These are phyloP conservation scores for Coptodon rendalli DNA, from an alignment of 2,113 vertebrate genomes.

Conservation along the genomic window DNA sequence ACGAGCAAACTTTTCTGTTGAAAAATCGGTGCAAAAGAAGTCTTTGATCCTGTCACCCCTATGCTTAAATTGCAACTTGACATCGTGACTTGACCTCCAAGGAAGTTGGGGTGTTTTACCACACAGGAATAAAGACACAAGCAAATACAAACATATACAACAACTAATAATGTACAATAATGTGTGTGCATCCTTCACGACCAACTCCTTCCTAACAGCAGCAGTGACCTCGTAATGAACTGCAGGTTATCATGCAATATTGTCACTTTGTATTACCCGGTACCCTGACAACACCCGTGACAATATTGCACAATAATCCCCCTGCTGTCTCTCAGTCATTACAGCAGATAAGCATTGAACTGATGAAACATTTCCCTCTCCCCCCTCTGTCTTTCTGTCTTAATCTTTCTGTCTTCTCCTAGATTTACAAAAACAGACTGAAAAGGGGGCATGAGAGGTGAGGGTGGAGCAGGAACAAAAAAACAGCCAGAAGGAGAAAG, in stretches of 20 bases:
- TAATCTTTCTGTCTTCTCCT: neutral
- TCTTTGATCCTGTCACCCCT: neutral
- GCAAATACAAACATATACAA: neutral
- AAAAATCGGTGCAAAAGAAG: neutral
- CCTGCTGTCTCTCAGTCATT: conserved; percentile 33
- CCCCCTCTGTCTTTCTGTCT: neutral
- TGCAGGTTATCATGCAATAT: conserved; percentile 50
- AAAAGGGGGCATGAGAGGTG: neutral
- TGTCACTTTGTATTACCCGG: conserved; percentile 51
- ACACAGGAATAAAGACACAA: neutral
- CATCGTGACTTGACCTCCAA: neutral
- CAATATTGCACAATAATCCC: conserved; percentile 60
- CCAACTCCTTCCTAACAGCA: conserved; percentile 18
- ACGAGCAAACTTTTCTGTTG: neutral
- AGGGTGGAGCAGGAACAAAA: neutral
- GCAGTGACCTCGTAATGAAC: conserved; percentile 36
- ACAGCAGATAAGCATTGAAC: conserved; percentile 50
- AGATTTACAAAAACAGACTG: conserved; percentile 2
- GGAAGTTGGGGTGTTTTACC: neutral
- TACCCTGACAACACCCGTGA: conserved; percentile 47
- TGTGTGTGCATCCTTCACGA: neutral
- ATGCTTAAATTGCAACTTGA: neutral
- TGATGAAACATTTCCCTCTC: conserved; percentile 21
- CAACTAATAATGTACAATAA: neutral
- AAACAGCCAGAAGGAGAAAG: neutral